Evolutionary conservation across 2,797 vertebrate genomes (phyloP).

Genomic region (Microchirus variegatus): DNA sequence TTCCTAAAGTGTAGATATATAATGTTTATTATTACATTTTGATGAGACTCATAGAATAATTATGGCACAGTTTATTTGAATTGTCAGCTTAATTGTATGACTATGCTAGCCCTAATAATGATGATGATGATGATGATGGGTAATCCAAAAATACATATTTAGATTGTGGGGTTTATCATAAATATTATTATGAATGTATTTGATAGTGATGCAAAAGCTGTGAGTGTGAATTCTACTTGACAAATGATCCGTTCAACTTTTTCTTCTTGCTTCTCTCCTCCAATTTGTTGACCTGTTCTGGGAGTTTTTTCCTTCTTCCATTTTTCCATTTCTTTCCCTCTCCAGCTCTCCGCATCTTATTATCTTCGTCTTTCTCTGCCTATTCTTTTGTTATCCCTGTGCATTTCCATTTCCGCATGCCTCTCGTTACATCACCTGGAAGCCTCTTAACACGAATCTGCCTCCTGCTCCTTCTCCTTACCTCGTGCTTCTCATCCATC

Average conservation of each 20-base stretch:
- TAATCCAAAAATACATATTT: too few species aligned
- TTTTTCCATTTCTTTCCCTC: neutral
- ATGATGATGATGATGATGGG: too few species aligned
- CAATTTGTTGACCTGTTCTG: neutral
- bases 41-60: too few species aligned
- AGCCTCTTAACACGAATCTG: conserved; percentile 9
- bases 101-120: too few species aligned
- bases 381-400: conserved; percentile 7
- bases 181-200: too few species aligned
- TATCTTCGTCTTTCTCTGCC: neutral
- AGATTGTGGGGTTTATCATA: too few species aligned
- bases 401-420: conserved; percentile 7
- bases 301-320: neutral
- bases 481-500: conserved; percentile 35
- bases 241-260: too few species aligned
- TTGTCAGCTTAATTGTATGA: too few species aligned
- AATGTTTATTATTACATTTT: too few species aligned
- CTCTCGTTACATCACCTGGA: neutral
- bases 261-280: neutral
- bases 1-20: too few species aligned
- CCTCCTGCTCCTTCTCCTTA: conserved; percentile 27
- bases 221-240: neutral
- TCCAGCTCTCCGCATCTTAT: neutral
- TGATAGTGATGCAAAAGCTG: too few species aligned
- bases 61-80: too few species aligned